Conservation (phyloP, 2,113 vertebrate genomes). For the Uria aalge region DNA sequence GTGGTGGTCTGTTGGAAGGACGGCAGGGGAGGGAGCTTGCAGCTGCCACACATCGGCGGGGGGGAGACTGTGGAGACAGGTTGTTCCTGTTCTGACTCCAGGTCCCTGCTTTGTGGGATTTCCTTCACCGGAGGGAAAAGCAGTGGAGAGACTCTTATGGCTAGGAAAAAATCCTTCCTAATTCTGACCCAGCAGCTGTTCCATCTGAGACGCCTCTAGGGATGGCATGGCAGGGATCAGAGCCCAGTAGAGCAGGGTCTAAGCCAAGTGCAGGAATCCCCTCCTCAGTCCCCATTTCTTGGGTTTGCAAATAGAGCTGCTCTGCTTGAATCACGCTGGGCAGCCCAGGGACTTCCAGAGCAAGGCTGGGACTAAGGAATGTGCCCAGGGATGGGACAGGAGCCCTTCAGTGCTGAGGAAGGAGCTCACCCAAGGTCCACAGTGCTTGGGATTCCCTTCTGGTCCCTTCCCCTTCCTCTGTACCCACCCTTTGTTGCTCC, state of each 20-base stretch:
- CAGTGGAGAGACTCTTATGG: background rate
- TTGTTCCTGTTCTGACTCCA: background rate
- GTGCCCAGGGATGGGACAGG: background rate
- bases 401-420: background rate
- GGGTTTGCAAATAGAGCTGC: background rate
- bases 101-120: background rate
- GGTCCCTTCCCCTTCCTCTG: background rate
- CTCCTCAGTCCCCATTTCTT: background rate
- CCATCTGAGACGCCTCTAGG: constrained; percentile 32
- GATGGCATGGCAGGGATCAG: constrained; percentile 34
- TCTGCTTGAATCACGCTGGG: background rate
- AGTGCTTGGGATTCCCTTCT: background rate
- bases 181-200: constrained; percentile 62
- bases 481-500: background rate
- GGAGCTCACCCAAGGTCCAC: background rate
- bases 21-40: background rate
- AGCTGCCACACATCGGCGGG: background rate
- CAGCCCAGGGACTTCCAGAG: background rate
- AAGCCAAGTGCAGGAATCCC: background rate
- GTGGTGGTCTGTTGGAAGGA: background rate
- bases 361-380: background rate
- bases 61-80: background rate
- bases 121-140: background rate
- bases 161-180: constrained; percentile 55
- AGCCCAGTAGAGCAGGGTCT: constrained; percentile 10